Evolutionary conservation across 2,113 vertebrate genomes (phyloP).

Genomic region (Boulengeromyrus knoepffleri): DNA sequence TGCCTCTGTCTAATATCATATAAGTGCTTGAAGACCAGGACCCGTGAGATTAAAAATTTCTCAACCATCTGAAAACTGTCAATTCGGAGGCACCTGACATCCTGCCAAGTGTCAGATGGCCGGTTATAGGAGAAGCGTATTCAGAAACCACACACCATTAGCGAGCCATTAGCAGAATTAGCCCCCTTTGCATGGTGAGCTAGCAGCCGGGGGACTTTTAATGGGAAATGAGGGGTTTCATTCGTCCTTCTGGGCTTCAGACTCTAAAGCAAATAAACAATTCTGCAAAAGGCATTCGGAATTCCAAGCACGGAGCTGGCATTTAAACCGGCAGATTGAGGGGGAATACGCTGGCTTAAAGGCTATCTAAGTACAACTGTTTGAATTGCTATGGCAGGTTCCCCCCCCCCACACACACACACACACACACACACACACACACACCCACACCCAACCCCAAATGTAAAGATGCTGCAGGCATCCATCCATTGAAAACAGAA

Average conservation of each 20-base stretch:
- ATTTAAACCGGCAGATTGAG: constrained; percentile 19
- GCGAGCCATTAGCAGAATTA: constrained; percentile 16
- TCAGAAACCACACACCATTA: constrained; percentile 13
- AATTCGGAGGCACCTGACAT: neutral
- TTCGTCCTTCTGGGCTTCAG: constrained; percentile 1
- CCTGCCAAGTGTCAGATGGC: neutral
- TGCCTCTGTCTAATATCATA: neutral
- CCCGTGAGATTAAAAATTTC: neutral
- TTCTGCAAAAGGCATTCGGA: neutral
- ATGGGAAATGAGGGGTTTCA: neutral
- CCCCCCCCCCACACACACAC: neutral
- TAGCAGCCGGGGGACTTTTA: neutral
- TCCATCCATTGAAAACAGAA: neutral
- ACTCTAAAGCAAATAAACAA: constrained; percentile 17
- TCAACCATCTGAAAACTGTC: neutral
- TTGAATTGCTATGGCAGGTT: constrained; percentile 4
- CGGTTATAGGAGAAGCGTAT: neutral
- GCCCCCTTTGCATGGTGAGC: neutral
- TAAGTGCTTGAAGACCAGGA: neutral
- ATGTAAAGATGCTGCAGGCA: constrained; percentile 6
- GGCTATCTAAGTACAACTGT: constrained; percentile 16
- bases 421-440: too few relatives aligned
- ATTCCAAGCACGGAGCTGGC: constrained; percentile 17
- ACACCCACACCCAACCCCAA: neutral
- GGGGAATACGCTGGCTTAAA: neutral